phyloP scores from a whole-genome alignment of 2,888 invertebrate species.

The Ennomos fuscantarius region DNA sequence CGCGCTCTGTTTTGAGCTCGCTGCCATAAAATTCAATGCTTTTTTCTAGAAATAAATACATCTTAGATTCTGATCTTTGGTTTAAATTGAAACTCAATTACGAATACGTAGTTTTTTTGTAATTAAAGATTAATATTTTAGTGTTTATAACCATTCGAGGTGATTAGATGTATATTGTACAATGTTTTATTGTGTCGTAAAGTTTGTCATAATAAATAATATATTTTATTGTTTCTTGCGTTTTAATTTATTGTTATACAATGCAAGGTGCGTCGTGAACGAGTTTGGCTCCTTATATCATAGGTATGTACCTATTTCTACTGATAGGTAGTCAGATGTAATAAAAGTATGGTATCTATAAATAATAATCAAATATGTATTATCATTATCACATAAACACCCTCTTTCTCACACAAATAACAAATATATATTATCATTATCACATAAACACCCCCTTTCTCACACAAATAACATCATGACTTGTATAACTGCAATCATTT shows the following conservation, averaged over 20 bases:
- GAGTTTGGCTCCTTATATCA: too few relatives aligned
- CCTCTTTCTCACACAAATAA: too few relatives aligned
- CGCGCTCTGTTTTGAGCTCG: conserved; percentile 59
- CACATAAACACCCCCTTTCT: too few relatives aligned
- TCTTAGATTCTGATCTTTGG: conserved; percentile 19
- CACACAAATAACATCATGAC: too few relatives aligned
- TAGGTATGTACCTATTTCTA: too few relatives aligned
- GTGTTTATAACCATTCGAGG: conserved; percentile 13
- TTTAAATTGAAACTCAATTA: conserved; percentile 19
- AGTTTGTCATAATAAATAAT: conserved; percentile 23
- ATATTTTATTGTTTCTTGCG: conserved; percentile 6
- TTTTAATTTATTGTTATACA: conserved; percentile 18
- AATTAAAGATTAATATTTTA: conserved; percentile 23
- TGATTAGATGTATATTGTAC: conserved; percentile 18
- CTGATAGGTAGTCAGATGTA: too few relatives aligned
- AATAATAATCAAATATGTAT: too few relatives aligned
- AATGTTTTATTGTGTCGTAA: conserved; percentile 32
- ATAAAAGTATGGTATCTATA: too few relatives aligned
- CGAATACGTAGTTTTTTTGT: conserved; percentile 24
- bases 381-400: too few relatives aligned
- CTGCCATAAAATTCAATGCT: conserved; percentile 39
- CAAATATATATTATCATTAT: too few relatives aligned
- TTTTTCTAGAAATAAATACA: conserved; percentile 25
- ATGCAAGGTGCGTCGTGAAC: conserved; percentile 5
- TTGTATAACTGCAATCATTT: too few relatives aligned